These are phyloP conservation scores for Drosophila tanythrix DNA, from an alignment of 2,888 invertebrate genomes.

Conservation along the genomic window DNA sequence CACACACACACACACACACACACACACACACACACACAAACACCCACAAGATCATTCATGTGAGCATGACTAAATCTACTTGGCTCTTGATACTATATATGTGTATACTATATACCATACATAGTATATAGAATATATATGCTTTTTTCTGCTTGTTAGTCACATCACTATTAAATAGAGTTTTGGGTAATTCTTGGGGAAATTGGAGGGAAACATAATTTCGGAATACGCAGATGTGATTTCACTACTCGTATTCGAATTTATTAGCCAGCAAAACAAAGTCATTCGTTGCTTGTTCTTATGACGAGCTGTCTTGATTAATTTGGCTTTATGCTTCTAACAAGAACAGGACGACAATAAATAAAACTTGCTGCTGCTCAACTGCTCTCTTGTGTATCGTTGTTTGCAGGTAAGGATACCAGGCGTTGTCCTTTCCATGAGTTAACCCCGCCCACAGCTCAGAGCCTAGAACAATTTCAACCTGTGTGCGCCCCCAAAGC, in stretches of 20 bases:
- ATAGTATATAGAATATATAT: too few relatives aligned
- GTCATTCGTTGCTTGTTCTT: slow-evolving; percentile 38
- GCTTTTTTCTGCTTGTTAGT: not conserved
- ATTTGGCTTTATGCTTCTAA: slow-evolving; percentile 58
- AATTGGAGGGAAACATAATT: not conserved
- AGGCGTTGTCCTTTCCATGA: slow-evolving; percentile 16
- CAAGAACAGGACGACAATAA: slow-evolving; percentile 10
- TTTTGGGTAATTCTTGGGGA: not conserved
- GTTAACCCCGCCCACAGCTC: not conserved
- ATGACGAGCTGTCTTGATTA: slow-evolving; percentile 62
- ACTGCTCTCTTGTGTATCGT: slow-evolving; percentile 33
- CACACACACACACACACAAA: not conserved
- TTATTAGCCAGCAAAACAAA: slow-evolving; percentile 23
- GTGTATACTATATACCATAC: too few relatives aligned
- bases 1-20: not conserved
- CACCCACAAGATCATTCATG: too few relatives aligned
- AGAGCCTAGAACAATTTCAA: slow-evolving; percentile 60
- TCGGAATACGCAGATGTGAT: slow-evolving; percentile 21
- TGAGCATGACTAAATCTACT: too few relatives aligned
- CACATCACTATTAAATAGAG: not conserved
- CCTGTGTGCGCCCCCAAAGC: slow-evolving; percentile 45
- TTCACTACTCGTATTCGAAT: slow-evolving; percentile 30
- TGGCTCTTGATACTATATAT: too few relatives aligned
- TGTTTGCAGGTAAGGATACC: slow-evolving; percentile 66
- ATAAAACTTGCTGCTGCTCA: slow-evolving; percentile 17